Conservation (phyloP, 2,888 invertebrate species). For the Doris montereyensis region DNA sequence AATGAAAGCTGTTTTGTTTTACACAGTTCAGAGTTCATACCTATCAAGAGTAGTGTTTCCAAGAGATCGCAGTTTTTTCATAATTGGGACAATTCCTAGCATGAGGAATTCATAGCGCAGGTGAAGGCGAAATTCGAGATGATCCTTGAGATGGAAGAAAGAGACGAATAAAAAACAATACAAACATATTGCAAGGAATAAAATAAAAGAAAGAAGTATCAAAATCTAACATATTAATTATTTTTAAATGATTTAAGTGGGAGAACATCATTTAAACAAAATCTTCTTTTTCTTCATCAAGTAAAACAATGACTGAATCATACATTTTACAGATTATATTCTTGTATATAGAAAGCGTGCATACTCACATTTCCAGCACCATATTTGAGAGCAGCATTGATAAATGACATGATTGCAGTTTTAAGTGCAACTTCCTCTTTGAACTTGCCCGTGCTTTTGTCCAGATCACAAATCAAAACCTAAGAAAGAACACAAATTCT, state of each 20-base stretch:
- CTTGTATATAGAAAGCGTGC: background rate
- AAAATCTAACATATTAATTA: background rate
- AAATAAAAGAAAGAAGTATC: background rate
- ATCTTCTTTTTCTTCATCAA: background rate
- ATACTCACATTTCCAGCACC: conserved; percentile 91
- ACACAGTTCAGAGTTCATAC: conserved; percentile 62
- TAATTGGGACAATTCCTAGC: conserved; percentile 96
- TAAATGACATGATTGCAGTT: conserved; percentile 97
- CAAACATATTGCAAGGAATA: background rate
- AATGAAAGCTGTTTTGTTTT: background rate
- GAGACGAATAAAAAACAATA: conserved; percentile 28
- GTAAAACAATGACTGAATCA: background rate
- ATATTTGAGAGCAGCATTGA: conserved; percentile 96
- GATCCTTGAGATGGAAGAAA: conserved; percentile 68
- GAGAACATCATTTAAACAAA: too few relatives aligned
- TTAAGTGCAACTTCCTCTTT: conserved; percentile 93
- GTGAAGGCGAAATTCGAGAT: conserved; percentile 94
- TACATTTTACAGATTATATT: too few relatives aligned
- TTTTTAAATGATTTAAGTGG: background rate
- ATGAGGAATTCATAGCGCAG: conserved; percentile 95
- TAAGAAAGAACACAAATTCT: too few relatives aligned
- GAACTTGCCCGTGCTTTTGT: conserved; percentile 91
- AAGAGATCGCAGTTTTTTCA: conserved; percentile 91
- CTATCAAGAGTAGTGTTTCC: conserved; percentile 93
- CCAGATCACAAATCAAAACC: conserved; percentile 91